These are phyloP conservation scores for Athrips mouffetella DNA, from an alignment of 2,888 invertebrate genomes.

Conservation along the genomic window DNA sequence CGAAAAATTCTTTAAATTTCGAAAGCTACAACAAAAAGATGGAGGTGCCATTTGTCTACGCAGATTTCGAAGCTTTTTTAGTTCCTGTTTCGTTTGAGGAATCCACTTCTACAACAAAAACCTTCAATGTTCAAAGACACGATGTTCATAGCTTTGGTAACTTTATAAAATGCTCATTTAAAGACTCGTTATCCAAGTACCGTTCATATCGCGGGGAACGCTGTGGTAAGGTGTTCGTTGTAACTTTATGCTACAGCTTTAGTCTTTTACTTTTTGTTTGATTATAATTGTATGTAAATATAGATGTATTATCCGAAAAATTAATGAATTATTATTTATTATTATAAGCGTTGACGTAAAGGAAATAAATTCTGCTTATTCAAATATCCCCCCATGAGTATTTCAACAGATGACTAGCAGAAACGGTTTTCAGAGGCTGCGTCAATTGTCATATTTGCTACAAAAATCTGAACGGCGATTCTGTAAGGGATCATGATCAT, in stretches of 20 bases:
- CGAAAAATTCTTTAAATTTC: slow-evolving; percentile 23
- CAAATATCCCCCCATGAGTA: slow-evolving; percentile 20
- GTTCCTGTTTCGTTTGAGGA: slow-evolving; percentile 24
- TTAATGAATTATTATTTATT: too few relatives aligned
- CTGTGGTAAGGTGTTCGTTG: slow-evolving; percentile 29
- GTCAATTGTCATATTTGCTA: neutral
- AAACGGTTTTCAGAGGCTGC: neutral
- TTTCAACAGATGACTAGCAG: slow-evolving; percentile 21
- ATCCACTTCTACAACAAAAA: too few relatives aligned
- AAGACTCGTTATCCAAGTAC: slow-evolving; percentile 28
- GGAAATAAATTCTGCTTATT: slow-evolving; percentile 16
- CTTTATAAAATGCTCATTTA: slow-evolving; percentile 33
- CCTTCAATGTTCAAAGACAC: slow-evolving; percentile 28
- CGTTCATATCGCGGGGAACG: slow-evolving; percentile 26
- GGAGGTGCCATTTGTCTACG: slow-evolving; percentile 20
- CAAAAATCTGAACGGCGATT: neutral
- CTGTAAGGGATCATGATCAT: neutral
- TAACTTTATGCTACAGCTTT: too few relatives aligned
- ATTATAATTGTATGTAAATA: too few relatives aligned
- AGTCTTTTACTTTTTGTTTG: too few relatives aligned
- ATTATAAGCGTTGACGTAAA: slow-evolving; percentile 22
- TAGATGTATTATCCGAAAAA: too few relatives aligned
- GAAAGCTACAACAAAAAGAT: slow-evolving; percentile 19
- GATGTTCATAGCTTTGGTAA: slow-evolving; percentile 34
- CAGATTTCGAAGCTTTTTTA: neutral